Conservation (phyloP, 2,797 vertebrate species). For the Pseudochirops corinnae region DNA sequence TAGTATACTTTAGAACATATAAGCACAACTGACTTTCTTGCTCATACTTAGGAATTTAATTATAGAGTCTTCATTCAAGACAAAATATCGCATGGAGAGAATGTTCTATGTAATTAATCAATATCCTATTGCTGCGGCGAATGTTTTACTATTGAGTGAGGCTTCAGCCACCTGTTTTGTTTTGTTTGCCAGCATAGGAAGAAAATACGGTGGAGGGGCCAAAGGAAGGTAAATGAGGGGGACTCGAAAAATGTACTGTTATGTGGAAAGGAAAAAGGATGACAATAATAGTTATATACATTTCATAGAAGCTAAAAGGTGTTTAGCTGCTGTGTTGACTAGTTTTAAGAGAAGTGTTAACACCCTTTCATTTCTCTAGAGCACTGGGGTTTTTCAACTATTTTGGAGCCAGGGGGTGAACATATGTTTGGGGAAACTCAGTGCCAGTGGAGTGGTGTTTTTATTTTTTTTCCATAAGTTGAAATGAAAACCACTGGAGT, state of each 20-base stretch:
- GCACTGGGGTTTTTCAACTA: neutral
- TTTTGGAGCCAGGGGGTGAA: neutral
- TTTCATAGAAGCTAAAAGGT: conserved; percentile 19
- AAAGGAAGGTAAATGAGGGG: neutral
- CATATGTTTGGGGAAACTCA: neutral
- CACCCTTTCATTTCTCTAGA: conserved; percentile 16
- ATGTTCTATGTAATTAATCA: neutral
- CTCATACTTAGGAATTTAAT: neutral
- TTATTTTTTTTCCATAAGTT: neutral
- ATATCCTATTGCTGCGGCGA: neutral
- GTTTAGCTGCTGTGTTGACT: neutral
- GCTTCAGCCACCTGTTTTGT: neutral
- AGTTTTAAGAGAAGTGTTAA: neutral
- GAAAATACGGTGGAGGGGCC: neutral
- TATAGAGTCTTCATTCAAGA: conserved; percentile 7
- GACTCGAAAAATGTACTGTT: neutral
- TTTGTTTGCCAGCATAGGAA: conserved; percentile 11
- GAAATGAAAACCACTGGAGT: neutral
- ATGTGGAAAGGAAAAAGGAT: neutral
- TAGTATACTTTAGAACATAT: neutral
- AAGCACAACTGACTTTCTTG: neutral
- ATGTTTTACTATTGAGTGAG: conserved; percentile 20
- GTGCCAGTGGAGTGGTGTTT: neutral
- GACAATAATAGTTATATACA: neutral
- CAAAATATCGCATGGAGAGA: conserved; percentile 13